A percentile compares a stretch with the other conserved stretches of the same genome.
These are phyloP conservation scores for Myocastor coypus DNA, from an alignment of 2,113 vertebrate genomes.

Conservation along the genomic window DNA sequence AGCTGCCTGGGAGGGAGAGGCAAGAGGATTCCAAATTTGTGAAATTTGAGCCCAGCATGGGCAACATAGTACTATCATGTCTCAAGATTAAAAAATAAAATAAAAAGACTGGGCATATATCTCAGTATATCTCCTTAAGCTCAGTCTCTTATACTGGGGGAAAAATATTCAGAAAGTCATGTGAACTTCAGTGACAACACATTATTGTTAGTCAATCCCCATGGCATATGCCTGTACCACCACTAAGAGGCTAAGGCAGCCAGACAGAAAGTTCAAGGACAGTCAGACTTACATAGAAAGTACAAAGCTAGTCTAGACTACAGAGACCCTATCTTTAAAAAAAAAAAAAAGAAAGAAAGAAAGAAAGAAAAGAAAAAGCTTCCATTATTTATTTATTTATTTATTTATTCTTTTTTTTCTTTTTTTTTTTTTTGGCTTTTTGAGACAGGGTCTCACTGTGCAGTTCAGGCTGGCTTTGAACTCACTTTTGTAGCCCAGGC, in stretches of 20 bases:
- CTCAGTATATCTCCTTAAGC: background rate
- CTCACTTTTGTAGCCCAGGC: too few relatives aligned
- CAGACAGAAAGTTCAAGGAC: background rate
- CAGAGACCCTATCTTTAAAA: background rate
- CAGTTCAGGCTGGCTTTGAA: too few relatives aligned
- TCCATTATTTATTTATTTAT: too few relatives aligned
- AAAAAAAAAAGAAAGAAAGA: background rate
- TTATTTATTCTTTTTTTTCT: too few relatives aligned
- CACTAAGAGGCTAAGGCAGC: background rate
- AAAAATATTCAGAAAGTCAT: slow-evolving; percentile 4
- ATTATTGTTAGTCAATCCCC: background rate
- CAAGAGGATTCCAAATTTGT: background rate
- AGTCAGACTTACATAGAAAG: background rate
- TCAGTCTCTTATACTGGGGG: background rate
- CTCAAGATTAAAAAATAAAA: background rate
- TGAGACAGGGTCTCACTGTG: too few relatives aligned
- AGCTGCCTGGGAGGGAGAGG: background rate
- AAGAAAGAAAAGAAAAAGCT: too few relatives aligned
- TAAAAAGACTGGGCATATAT: background rate
- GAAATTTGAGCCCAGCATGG: background rate
- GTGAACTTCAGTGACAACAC: background rate
- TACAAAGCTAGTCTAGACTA: background rate
- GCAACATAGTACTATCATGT: background rate
- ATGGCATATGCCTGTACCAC: background rate
- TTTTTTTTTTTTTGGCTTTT: too few relatives aligned